A percentile compares a stretch with the other conserved stretches of the same genome.
phyloP scores from a whole-genome alignment of 2,797 vertebrate species.

The Coregonus suidteri region DNA sequence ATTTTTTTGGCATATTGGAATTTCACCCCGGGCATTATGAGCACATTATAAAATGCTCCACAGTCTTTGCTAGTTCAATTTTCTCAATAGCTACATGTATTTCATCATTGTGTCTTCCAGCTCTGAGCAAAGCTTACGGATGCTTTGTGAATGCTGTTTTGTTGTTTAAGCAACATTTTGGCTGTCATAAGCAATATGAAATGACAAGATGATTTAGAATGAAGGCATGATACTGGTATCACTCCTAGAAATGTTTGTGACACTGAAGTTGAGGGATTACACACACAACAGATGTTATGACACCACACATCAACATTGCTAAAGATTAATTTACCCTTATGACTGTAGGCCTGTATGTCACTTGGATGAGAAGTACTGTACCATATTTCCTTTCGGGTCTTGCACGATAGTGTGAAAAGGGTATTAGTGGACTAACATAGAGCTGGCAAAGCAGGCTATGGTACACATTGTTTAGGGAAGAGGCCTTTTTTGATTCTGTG shows the following conservation, averaged over 20 bases:
- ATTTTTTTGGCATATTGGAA: slow-evolving; percentile 41
- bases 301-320: slow-evolving; percentile 60
- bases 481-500: slow-evolving; percentile 27
- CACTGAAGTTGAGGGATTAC: not conserved
- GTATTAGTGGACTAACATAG: slow-evolving; percentile 60
- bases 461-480: slow-evolving; percentile 18
- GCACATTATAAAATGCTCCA: slow-evolving; percentile 43
- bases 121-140: slow-evolving; percentile 36
- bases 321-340: slow-evolving; percentile 35
- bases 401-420: slow-evolving; percentile 49
- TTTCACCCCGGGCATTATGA: slow-evolving; percentile 52
- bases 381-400: slow-evolving; percentile 23
- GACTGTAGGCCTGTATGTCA: slow-evolving; percentile 37
- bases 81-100: slow-evolving; percentile 41
- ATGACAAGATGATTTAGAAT: slow-evolving; percentile 39
- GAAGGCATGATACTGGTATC: slow-evolving; percentile 22
- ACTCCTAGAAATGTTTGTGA: not conserved
- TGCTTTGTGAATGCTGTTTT: slow-evolving; percentile 27
- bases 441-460: slow-evolving; percentile 32
- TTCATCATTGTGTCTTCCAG: slow-evolving; percentile 21
- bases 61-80: slow-evolving; percentile 55
- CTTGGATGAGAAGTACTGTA: slow-evolving; percentile 47
- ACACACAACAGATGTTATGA: slow-evolving; percentile 13
- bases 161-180: slow-evolving; percentile 22
- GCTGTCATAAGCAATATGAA: slow-evolving; percentile 12